Base-by-base conservation (phyloP, 2,797 vertebrate species). In the Nasua narica region DNA sequence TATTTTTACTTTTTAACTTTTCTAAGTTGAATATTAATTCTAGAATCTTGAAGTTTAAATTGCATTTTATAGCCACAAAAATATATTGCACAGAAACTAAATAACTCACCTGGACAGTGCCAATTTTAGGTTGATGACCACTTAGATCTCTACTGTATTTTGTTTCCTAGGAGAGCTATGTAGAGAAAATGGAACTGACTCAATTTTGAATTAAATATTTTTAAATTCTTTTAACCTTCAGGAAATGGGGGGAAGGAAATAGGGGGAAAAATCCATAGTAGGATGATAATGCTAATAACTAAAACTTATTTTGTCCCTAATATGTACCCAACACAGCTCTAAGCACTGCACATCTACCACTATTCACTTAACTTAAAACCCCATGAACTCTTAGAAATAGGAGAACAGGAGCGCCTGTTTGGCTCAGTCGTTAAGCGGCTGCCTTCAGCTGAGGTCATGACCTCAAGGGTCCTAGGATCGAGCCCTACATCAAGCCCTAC, bases 141-240 rank as follows among this genome's bases (percentile, higher is more conserved):
- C 35, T 92, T 74, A 40, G 5, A 52, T 93, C 96, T 90, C 81
- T 82, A 60, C 7, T 52, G 1, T 76, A 84, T 67, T 87, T 91
- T 83, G 29, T 78, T 88, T 94, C 21, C 2, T 46, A 82, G 79
- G 12, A 62, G 21, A 48, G 8, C 65, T 86, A 74, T 29, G 15
- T 90, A 35, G 16, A 76, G 40, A 74, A 96, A 91, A 94, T 15
- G 35, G 13, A 97, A 95, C 50, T 88, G 79, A 96, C 18, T 94
- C 52, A 46, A 78, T 74, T 93, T 95, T 94, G 18, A 94, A 72
- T 56, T 48, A 90, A 90, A 78, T 74, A n/a, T 62, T 92, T 90
- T 62, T 29, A 89, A 93, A 90, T 48, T n/a, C 67, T 78, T 85
- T 97, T 95, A 92, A 91, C 16, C 78, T 18, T 79, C 48, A 85